Base-by-base conservation (phyloP, 2,888 invertebrate species). In the Temnothorax unifasciatus region DNA sequence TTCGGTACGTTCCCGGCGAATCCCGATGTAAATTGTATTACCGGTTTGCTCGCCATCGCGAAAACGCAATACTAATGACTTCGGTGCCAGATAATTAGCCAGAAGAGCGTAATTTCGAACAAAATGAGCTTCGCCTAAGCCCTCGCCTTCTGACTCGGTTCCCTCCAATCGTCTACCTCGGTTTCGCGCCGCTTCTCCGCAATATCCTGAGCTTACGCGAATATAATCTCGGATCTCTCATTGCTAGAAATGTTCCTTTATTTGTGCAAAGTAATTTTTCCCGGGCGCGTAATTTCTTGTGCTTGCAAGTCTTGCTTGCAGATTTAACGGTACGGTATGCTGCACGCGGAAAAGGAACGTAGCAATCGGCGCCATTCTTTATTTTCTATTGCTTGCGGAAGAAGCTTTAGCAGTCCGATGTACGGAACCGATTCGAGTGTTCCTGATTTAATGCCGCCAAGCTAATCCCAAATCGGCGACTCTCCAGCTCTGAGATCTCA, bases 401-500 rank as follows among this genome's bases (percentile, higher is more conserved):
- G 73, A 38, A 73, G 73, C 59, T 81, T 73, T 61, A 71, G 8
- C 13, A 81, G 73, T 50, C 85, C 75, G 21, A 84, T 77, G 77
- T 87, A 85, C 83, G 89, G 83, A 84, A 87, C 84, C 85, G 84
- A 86, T 85, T 81, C 83, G 50, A 63, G 73, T 52, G 82, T 82
- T 85, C 85, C 83, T 90, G 90, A 90, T 90, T 90, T 90, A 90
- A 89, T 86, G 88, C 77, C n/a, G 69, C 44, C 34, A 69, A 69
- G 69, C 87, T 90, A 90, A 90, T 90, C 87, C 88, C 66, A 73
- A 90, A 90, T 90, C 88, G 86, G 85, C 79, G 87, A 86, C 85
- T 87, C 88, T 83, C 88, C 86, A 74, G 79, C 83, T 68, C 74
- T 61, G 84, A 85, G 88, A 90, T 89, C 87, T 87, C 82, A 81